Base-by-base conservation (phyloP, 2,888 invertebrate species). In the Augochlorella aurata region DNA sequence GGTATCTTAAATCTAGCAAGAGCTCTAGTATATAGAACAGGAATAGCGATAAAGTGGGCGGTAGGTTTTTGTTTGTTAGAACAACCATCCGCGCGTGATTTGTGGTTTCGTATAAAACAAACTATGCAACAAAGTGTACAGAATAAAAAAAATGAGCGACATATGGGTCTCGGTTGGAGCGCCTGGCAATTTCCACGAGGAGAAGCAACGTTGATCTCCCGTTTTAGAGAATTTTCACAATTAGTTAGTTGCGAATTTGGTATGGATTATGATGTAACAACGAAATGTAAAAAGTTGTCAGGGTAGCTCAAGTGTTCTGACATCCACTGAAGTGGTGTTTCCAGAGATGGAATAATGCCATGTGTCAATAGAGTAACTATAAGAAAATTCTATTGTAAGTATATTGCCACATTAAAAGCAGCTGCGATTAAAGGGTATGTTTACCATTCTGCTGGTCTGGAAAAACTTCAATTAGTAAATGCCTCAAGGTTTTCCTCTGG, bases 291-390 rank as follows among this genome's bases (percentile, higher is more conserved):
- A 94, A 99, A 99, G 94, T 99, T 99, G 94, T 99, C 99, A 0
- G 99, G 99, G 94, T 99, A 99, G 93, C 99, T 98, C 91, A 99
- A 95, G 94, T 99, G 99, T 94, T 99, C 98, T 38, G 98, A 98
- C 94, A 99, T 96, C 99, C 99, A 99, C 91, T 98, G 98, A 14
- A 99, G 94, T 16, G 99, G 98, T 14, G 98, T 98, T 84, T 98
- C 97, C 83, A 95, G 91, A 3, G 99, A 98, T 75, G 98, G 96
- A 87, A 96, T 95, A 89, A 99, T 96, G 38, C 99, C 99, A 94
- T 99, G 99, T 45, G 97, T 97, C 89, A 97, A 95, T 68, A 97
- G 94, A 91, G 95, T 95, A 84, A 96, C 97, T 97, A 24, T 47
- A 72, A 78, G 12, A 66, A 45, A 45, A 44, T 4, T n/a, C 49